Conservation (phyloP, 1,140 invertebrate genomes). For the Acromyrmex echinatior region DNA sequence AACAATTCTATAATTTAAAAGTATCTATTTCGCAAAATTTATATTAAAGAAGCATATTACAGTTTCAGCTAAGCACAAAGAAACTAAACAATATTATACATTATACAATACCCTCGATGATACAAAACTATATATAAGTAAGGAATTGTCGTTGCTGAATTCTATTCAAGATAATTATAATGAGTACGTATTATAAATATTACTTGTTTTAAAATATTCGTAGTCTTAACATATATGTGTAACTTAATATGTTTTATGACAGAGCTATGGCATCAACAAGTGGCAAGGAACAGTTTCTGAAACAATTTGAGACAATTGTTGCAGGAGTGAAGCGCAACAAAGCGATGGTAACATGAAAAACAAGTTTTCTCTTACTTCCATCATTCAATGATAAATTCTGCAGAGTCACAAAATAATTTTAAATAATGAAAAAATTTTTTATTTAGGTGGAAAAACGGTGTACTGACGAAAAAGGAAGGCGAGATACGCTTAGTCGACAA, state of each 20-base stretch:
- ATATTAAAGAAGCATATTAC: constrained; percentile 78
- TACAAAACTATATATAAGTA: constrained; percentile 95
- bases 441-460: constrained; percentile 87
- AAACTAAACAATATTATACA: constrained; percentile 99
- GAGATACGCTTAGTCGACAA: constrained; percentile 91
- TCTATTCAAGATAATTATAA: constrained; percentile 97
- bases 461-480: constrained; percentile 91
- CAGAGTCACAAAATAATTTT: not conserved
- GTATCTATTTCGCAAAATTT: constrained; percentile 15
- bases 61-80: constrained; percentile 97
- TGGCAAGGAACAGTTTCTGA: constrained; percentile 94
- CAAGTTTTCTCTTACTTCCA: not conserved
- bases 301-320: constrained; percentile 95
- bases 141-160: constrained; percentile 96
- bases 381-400: not conserved
- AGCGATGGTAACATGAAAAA: constrained; percentile 88
- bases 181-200: constrained; percentile 89
- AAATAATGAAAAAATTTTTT: constrained; percentile 12
- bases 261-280: constrained; percentile 91
- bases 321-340: constrained; percentile 94
- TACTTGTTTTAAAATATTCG: constrained; percentile 37
- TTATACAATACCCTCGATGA: constrained; percentile 98
- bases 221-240: constrained; percentile 8
- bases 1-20: not conserved
- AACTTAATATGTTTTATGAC: constrained; percentile 64